Evolutionary conservation across 2,113 vertebrate genomes (phyloP).

Genomic region (Verasper variegatus): DNA sequence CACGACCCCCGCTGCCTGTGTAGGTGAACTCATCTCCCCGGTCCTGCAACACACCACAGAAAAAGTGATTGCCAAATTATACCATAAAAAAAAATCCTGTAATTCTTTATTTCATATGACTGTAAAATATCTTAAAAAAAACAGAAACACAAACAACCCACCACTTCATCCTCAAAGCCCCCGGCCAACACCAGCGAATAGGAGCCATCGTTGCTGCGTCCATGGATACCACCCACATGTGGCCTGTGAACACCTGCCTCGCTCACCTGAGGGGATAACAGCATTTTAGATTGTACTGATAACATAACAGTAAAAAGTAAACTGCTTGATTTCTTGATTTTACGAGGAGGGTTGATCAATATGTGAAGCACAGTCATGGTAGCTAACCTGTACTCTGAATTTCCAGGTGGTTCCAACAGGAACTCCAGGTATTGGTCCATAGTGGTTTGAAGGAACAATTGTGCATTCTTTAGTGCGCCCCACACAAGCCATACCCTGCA

Average conservation of each 20-base stretch:
- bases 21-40: constrained; percentile 99
- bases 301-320: background rate
- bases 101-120: too few species aligned
- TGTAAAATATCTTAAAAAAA: background rate
- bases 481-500: constrained; percentile 98
- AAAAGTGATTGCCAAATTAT: background rate
- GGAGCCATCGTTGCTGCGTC: constrained; percentile 96
- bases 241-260: constrained; percentile 98
- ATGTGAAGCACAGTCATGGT: background rate
- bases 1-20: constrained; percentile 97
- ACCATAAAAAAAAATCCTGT: background rate
- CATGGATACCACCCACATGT: constrained; percentile 97
- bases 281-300: background rate
- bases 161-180: constrained; percentile 99
- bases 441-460: constrained; percentile 97
- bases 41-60: constrained; percentile 82
- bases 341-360: background rate
- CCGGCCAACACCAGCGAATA: constrained; percentile 97
- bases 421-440: constrained; percentile 92
- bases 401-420: constrained; percentile 96
- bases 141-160: constrained; percentile 77
- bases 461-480: constrained; percentile 97
- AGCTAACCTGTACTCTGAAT: constrained; percentile 94
- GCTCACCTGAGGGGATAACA: constrained; percentile 86
- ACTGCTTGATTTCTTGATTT: too few species aligned